Evolutionary conservation across 2,113 vertebrate genomes (phyloP).

Genomic region (Sturnus vulgaris): DNA sequence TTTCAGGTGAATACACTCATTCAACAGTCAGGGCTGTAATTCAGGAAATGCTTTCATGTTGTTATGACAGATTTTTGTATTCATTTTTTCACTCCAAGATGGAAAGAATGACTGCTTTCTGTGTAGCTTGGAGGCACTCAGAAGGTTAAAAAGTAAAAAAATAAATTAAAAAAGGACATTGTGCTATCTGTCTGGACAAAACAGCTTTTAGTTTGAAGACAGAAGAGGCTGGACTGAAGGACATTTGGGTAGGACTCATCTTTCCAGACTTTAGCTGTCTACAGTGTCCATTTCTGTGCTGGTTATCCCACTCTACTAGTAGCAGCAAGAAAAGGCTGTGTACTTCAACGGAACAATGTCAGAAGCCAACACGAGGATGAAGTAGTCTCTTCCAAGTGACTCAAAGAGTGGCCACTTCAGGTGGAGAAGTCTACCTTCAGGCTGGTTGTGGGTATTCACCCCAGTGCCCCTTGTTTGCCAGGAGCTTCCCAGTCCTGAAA

Average conservation of each 20-base stretch:
- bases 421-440: background rate
- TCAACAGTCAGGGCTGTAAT: constrained; percentile 35
- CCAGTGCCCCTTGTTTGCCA: background rate
- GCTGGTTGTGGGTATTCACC: background rate
- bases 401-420: background rate
- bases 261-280: background rate
- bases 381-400: background rate
- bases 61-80: constrained; percentile 18
- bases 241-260: background rate
- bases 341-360: background rate
- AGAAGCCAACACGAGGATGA: fast-evolving
- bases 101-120: constrained; percentile 31
- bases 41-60: constrained; percentile 55
- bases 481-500: background rate
- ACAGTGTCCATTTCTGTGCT: background rate
- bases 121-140: constrained; percentile 28
- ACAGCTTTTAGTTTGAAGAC: background rate
- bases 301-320: background rate
- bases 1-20: constrained; percentile 14
- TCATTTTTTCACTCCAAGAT: constrained; percentile 29
- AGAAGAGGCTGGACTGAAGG: background rate
- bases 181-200: background rate
- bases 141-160: background rate
- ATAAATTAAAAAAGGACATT: background rate
- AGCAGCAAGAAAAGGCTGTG: background rate